A percentile compares a stretch with the other conserved stretches of the same genome.
These are phyloP conservation scores for Myotis brandtii DNA, from an alignment of 2,113 vertebrate genomes.

Conservation along the genomic window DNA sequence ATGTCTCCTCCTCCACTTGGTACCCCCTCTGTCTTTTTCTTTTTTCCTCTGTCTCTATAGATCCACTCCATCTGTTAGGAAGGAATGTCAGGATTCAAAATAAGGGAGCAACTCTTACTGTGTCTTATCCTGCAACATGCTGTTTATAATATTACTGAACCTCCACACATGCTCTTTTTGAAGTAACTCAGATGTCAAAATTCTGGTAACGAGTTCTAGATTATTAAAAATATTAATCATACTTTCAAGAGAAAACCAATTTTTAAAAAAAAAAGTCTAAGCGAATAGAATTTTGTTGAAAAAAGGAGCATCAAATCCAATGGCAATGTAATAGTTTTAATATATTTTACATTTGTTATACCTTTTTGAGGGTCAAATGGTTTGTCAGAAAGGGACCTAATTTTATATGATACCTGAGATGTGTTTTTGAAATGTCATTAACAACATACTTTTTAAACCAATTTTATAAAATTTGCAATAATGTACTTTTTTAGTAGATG, in stretches of 20 bases:
- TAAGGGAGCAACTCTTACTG: neutral
- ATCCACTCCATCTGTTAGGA: neutral
- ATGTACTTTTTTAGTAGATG: slow-evolving; percentile 81
- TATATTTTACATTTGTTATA: neutral
- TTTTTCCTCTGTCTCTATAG: neutral
- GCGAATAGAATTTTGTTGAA: neutral
- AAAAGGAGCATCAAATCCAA: neutral
- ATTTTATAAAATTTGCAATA: slow-evolving; percentile 61
- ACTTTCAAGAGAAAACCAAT: neutral
- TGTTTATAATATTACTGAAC: neutral
- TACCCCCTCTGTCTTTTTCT: neutral
- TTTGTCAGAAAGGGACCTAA: neutral
- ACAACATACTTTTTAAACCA: neutral
- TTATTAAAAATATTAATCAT: neutral
- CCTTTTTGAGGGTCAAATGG: neutral
- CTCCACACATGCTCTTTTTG: neutral
- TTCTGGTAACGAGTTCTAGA: neutral
- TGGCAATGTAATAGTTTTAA: neutral
- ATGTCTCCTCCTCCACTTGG: neutral
- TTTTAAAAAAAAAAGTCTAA: neutral
- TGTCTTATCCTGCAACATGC: neutral
- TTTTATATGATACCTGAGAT: neutral
- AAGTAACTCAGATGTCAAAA: neutral
- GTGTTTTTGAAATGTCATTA: slow-evolving; percentile 2
- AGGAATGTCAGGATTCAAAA: neutral